Conservation (phyloP, 2,113 vertebrate species). For the Vanacampus margaritifer region DNA sequence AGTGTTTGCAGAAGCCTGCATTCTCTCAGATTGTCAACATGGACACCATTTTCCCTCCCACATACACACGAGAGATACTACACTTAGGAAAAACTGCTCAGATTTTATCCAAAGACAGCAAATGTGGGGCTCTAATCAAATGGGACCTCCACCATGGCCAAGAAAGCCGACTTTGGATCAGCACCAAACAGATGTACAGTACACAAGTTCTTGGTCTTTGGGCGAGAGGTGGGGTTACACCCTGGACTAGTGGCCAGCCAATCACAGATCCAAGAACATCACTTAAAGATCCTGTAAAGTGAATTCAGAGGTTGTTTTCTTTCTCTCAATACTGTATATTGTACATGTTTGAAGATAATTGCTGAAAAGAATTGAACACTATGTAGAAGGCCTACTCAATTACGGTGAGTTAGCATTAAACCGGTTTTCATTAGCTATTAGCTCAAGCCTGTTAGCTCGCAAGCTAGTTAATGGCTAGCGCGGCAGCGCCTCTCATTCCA, state of each 20-base stretch:
- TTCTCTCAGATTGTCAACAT: slow-evolving; percentile 30
- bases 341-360: no score
- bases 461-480: no score
- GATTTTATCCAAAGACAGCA: slow-evolving; percentile 44
- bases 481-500: no score
- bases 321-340: no score
- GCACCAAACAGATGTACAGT: not conserved
- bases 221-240: not conserved
- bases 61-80: slow-evolving; percentile 19
- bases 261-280: no score
- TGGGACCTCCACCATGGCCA: not conserved
- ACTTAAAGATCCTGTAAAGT: no score
- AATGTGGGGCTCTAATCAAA: not conserved
- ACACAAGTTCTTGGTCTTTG: not conserved
- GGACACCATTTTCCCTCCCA: not conserved
- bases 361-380: no score
- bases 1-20: slow-evolving; percentile 47
- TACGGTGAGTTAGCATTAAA: no score
- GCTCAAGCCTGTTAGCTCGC: no score
- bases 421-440: no score
- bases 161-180: not conserved
- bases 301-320: no score
- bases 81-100: slow-evolving; percentile 39
- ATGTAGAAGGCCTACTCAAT: no score
- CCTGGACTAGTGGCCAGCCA: not conserved